Percentiles rank a stretch among this genome's conserved stretches.
Conservation (phyloP, 1,140 invertebrate genomes). For the Tetramorium parvispinum region DNA sequence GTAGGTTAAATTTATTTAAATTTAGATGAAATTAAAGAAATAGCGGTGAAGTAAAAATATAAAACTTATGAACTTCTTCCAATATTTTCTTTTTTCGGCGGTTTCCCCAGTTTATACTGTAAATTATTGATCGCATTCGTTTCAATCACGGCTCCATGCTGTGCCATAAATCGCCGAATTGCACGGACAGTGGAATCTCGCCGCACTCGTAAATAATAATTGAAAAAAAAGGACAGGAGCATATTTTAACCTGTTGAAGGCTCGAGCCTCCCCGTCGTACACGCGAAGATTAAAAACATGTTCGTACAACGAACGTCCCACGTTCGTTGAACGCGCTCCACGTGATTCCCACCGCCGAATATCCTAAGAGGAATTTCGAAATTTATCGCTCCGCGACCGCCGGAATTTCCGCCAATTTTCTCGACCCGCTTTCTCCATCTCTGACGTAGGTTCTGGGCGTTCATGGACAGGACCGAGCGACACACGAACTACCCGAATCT, state of each 20-base stretch:
- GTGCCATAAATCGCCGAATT: slow-evolving; percentile 20
- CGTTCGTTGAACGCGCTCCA: slow-evolving; percentile 14
- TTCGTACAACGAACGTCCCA: too few species aligned
- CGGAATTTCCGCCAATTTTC: slow-evolving; percentile 57
- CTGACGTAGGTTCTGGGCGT: slow-evolving; percentile 94
- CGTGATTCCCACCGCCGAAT: slow-evolving; percentile 10
- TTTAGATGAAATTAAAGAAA: not conserved
- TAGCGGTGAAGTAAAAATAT: not conserved
- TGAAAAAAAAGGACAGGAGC: not conserved
- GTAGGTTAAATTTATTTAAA: not conserved
- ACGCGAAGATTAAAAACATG: slow-evolving; percentile 29
- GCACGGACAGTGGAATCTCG: not conserved
- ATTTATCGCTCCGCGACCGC: slow-evolving; percentile 16
- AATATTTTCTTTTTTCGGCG: not conserved
- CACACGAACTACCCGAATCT: slow-evolving; percentile 99
- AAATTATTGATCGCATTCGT: slow-evolving; percentile 36
- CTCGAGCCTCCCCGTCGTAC: not conserved
- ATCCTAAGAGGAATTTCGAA: slow-evolving; percentile 33
- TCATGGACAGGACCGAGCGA: slow-evolving; percentile 98
- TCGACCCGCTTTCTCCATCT: slow-evolving; percentile 43
- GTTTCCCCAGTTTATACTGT: not conserved
- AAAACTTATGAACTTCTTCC: not conserved
- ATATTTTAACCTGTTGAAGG: slow-evolving; percentile 55
- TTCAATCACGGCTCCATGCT: not conserved
- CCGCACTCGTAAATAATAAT: slow-evolving; percentile 29